A percentile compares a stretch with the other conserved stretches of the same genome.
These are phyloP conservation scores for Lemur catta DNA, from an alignment of 2,797 vertebrate genomes.

Conservation along the genomic window DNA sequence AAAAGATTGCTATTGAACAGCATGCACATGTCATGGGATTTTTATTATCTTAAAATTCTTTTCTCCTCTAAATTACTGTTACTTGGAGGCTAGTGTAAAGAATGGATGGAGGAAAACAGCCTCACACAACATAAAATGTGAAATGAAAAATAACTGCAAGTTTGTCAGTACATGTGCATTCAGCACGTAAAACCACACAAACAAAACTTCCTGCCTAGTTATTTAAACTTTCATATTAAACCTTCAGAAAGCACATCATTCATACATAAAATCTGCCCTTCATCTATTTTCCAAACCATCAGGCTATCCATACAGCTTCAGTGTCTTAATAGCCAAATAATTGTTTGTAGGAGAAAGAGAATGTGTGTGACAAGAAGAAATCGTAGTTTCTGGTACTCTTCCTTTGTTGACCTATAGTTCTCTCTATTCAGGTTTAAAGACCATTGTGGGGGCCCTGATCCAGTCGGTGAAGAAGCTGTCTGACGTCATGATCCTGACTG, in stretches of 20 bases:
- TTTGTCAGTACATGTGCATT: constrained; percentile 20
- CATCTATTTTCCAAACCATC: constrained; percentile 77
- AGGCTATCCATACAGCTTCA: constrained; percentile 78
- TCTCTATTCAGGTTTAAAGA: constrained; percentile 83
- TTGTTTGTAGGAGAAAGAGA: constrained; percentile 52
- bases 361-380: constrained; percentile 55
- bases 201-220: constrained; percentile 68
- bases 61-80: constrained; percentile 68
- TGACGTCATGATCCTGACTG: constrained; percentile 87
- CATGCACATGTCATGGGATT: constrained; percentile 72
- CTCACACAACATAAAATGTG: constrained; percentile 49
- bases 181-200: constrained; percentile 38
- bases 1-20: constrained; percentile 51
- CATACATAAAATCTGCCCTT: constrained; percentile 69
- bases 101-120: constrained; percentile 6
- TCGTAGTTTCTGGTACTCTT: neutral
- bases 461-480: constrained; percentile 88
- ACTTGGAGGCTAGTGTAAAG: constrained; percentile 46
- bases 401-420: constrained; percentile 38
- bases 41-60: constrained; percentile 69
- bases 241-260: constrained; percentile 56
- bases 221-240: constrained; percentile 21
- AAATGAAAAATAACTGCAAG: constrained; percentile 43
- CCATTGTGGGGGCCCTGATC: constrained; percentile 87
- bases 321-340: constrained; percentile 60